These are phyloP conservation scores for Gymnodraco acuticeps DNA, from an alignment of 2,797 vertebrate genomes.

Conservation along the genomic window DNA sequence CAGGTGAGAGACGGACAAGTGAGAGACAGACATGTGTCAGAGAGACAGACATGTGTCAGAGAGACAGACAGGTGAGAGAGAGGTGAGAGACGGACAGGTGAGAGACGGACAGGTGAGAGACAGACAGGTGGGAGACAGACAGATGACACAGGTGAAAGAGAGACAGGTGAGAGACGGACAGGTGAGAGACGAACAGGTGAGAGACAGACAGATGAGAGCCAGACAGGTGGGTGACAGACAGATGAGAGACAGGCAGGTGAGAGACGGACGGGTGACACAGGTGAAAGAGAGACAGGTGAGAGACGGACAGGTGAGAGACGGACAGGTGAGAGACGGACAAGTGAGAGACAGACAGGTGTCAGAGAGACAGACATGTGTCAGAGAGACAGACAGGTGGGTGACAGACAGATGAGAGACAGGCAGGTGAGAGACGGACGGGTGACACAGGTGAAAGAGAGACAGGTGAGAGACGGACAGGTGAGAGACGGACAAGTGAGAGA, in stretches of 20 bases:
- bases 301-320: constrained; percentile 54
- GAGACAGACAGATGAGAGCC: constrained; percentile 54
- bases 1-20: constrained; percentile 80
- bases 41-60: constrained; percentile 82
- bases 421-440: too few relatives aligned
- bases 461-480: too few relatives aligned
- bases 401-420: too few relatives aligned
- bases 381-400: too few relatives aligned
- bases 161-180: constrained; percentile 55
- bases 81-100: constrained; percentile 45
- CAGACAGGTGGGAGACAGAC: neutral
- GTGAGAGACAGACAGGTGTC: too few relatives aligned
- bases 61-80: neutral
- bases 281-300: too few relatives aligned
- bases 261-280: constrained; percentile 10
- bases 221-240: neutral
- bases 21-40: constrained; percentile 85
- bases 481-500: constrained; percentile 49
- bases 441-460: too few relatives aligned
- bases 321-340: too few relatives aligned
- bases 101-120: constrained; percentile 57
- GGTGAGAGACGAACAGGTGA: constrained; percentile 71
- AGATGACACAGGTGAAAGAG: too few relatives aligned
- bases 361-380: too few relatives aligned
- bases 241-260: constrained; percentile 71